phyloP scores from a whole-genome alignment of 2,113 vertebrate genomes.

The Macquaria ambigua region DNA sequence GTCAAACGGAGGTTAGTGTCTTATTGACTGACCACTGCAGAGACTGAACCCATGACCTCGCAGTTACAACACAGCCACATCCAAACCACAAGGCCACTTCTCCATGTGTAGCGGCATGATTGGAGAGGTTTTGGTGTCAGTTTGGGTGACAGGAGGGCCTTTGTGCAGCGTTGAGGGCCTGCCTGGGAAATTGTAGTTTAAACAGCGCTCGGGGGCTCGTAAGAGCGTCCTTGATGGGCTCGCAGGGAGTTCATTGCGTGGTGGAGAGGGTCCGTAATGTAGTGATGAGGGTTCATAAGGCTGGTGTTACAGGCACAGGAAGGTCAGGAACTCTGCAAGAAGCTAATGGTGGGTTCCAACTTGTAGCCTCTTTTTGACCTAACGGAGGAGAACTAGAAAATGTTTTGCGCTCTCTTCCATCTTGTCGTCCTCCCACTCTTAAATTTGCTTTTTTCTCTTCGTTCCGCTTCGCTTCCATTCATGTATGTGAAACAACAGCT shows the following conservation, averaged over 20 bases:
- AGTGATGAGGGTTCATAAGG: conserved; percentile 67
- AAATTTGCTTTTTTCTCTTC: not conserved
- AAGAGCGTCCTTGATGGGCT: conserved; percentile 69
- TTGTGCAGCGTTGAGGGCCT: conserved; percentile 43
- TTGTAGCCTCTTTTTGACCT: conserved; percentile 49
- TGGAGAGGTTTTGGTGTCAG: conserved; percentile 51
- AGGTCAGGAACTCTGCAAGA: conserved; percentile 61
- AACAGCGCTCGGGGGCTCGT: conserved; percentile 63
- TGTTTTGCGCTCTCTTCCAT: not conserved
- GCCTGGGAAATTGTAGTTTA: conserved; percentile 73
- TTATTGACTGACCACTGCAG: conserved; percentile 41
- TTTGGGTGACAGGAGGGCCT: conserved; percentile 66
- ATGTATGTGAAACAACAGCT: not conserved
- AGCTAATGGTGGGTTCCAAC: conserved; percentile 26
- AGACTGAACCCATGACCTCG: conserved; percentile 46
- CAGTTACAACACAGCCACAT: conserved; percentile 26
- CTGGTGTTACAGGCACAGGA: conserved; percentile 63
- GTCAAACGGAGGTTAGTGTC: conserved; percentile 50
- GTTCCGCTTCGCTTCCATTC: conserved; percentile 4
- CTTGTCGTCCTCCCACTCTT: not conserved
- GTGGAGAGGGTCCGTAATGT: conserved; percentile 49
- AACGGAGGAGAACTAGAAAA: not conserved
- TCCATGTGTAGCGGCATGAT: conserved; percentile 1
- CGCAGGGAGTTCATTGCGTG: conserved; percentile 67
- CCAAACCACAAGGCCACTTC: conserved; percentile 41